Evolutionary conservation across 2,888 invertebrate species (phyloP).

Genomic region (Eupelmus urozonus): DNA sequence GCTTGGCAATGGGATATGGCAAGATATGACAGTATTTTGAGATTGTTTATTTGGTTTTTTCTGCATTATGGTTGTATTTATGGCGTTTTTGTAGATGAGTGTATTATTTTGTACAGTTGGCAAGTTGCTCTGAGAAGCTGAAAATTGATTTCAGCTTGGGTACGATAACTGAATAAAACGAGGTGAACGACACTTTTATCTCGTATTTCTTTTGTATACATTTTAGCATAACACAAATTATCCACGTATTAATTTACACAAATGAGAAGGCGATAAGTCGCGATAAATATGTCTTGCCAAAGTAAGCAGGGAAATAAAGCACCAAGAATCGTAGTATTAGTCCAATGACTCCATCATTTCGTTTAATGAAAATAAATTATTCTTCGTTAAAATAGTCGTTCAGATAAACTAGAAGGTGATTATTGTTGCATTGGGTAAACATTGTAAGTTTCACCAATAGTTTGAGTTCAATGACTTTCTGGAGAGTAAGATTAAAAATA

Average conservation of each 20-base stretch:
- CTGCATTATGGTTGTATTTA: too few relatives aligned
- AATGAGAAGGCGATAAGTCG: constrained; percentile 52
- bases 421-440: too few relatives aligned
- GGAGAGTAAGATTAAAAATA: too few relatives aligned
- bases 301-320: constrained; percentile 31
- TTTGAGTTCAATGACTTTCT: too few relatives aligned
- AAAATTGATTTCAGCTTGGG: constrained; percentile 10
- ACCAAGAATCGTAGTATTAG: constrained; percentile 3
- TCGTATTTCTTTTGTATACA: constrained; percentile 38
- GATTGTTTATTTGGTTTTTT: too few relatives aligned
- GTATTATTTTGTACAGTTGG: too few relatives aligned
- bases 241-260: constrained; percentile 56
- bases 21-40: too few relatives aligned
- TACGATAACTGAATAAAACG: constrained; percentile 24
- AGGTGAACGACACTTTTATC: constrained; percentile 59
- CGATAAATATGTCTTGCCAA: constrained; percentile 46
- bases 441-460: too few relatives aligned
- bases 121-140: not conserved
- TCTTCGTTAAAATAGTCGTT: not conserved
- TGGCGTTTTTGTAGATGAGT: too few relatives aligned
- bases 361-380: constrained; percentile 33
- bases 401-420: too few relatives aligned
- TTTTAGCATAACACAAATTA: constrained; percentile 49
- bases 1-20: too few relatives aligned
- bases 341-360: constrained; percentile 35